Conservation (phyloP, 2,797 vertebrate genomes). For the Balearica regulorum region DNA sequence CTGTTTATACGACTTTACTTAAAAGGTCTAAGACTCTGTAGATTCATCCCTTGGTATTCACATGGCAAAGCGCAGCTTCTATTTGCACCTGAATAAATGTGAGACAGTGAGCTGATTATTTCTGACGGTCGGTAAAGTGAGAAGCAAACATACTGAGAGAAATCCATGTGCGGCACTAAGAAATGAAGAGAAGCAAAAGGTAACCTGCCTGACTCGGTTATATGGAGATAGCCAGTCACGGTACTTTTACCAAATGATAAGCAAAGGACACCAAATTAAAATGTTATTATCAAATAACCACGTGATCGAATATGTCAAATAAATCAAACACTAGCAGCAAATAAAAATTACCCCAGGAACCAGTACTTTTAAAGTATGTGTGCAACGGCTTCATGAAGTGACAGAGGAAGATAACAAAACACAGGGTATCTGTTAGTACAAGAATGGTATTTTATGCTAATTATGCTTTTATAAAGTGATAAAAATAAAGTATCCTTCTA, state of each 20-base stretch:
- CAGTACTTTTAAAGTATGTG: not conserved
- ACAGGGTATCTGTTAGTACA: not conserved
- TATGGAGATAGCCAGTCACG: not conserved
- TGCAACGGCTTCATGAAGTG: not conserved
- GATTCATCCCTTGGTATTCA: slow-evolving; percentile 33
- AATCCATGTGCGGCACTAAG: slow-evolving; percentile 18
- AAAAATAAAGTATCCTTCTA: not conserved
- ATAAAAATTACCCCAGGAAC: not conserved
- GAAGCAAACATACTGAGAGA: slow-evolving; percentile 51
- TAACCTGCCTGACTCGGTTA: not conserved
- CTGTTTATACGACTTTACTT: not conserved
- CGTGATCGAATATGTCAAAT: not conserved
- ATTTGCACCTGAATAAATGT: slow-evolving; percentile 55
- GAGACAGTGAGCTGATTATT: slow-evolving; percentile 58
- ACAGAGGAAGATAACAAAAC: not conserved
- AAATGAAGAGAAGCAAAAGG: slow-evolving; percentile 1
- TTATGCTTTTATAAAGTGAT: not conserved
- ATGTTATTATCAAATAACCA: not conserved
- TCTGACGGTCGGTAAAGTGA: slow-evolving; percentile 60
- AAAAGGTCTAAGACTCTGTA: not conserved
- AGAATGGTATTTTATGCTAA: not conserved
- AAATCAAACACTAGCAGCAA: not conserved
- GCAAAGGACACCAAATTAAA: not conserved
- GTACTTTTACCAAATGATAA: not conserved
- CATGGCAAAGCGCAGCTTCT: slow-evolving; percentile 28